Percentiles rank a stretch among this genome's conserved stretches.
These are phyloP conservation scores for Eubasilissa regina DNA, from an alignment of 1,140 invertebrate species.

Conservation along the genomic window DNA sequence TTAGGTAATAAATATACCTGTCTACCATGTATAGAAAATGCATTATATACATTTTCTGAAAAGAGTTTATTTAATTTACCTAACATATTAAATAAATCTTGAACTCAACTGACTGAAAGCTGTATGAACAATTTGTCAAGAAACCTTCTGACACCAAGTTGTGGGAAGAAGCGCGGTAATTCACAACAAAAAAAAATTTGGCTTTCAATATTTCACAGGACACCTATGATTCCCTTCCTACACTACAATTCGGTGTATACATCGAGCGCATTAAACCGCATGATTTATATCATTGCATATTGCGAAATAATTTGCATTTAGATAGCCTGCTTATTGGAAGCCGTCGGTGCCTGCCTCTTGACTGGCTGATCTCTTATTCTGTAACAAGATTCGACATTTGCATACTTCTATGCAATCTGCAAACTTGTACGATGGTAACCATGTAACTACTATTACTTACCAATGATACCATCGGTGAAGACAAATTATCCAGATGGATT, in stretches of 20 bases:
- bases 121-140: too few relatives aligned
- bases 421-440: not conserved
- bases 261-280: conserved; percentile 48
- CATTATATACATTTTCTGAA: too few relatives aligned
- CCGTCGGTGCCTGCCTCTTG: not conserved
- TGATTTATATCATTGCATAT: conserved; percentile 59
- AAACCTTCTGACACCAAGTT: too few relatives aligned
- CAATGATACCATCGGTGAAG: not conserved
- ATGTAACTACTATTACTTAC: not conserved
- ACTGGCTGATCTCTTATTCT: conserved; percentile 49
- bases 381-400: conserved; percentile 41
- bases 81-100: too few relatives aligned
- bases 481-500: conserved; percentile 33
- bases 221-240: not conserved
- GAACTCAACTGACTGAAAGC: too few relatives aligned
- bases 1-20: too few relatives aligned
- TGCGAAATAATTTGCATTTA: conserved; percentile 58
- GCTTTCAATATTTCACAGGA: conserved; percentile 9
- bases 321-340: conserved; percentile 55
- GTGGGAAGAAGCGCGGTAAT: too few relatives aligned
- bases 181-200: not conserved
- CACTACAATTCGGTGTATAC: conserved; percentile 31
- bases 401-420: conserved; percentile 33
- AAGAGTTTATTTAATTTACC: too few relatives aligned
- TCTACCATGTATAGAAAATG: too few relatives aligned